Evolutionary conservation across 2,113 vertebrate genomes (phyloP), one percentile per base, ranked within the genome.

Genomic region (Corythaixoides concolor): DNA sequence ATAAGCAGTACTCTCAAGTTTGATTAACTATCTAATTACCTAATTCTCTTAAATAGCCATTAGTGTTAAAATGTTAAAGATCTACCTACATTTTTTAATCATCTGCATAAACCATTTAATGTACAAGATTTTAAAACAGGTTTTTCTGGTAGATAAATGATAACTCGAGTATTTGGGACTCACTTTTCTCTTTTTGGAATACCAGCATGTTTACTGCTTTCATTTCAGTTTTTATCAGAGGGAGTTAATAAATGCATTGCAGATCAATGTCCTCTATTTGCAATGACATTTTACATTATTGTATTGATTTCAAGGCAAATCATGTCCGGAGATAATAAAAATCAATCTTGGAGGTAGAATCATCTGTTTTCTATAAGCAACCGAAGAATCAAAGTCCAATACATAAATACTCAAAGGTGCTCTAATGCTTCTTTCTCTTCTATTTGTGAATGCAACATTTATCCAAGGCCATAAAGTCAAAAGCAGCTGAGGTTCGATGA

Each of bases 291-390:
- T 93, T 56, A 92, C 70, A 90, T 85, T 62, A 85, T 58, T 56
- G 75, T 55, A 94, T 93, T 74, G 93, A 93, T 94, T 94, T 90
- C 70, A 69, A 88, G 58, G 88, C 85, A 95, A 82, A 85, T 85
- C 41, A 22, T 63, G 55, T 39, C 82, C 84, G 45, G 68, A 94
- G 90, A 89, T 77, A 86, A 93, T 63, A 94, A 89, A 91, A 90
- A 64, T 81, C 96, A 86, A n/a, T 93, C 72, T 22, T 55, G 56
- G 83, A 63, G 23, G 59, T 41, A 45, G 75, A 85, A 78, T 75
- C 50, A 83, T 39, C 70, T 84, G 66, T 74, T 87, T 92, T 74
- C 84, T 72, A 63, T 41, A 53, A 90, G 76, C 73, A 70, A 77
- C 72, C 14, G 8, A 93, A 95, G 82, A 88, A 67, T 90, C 73